Evolutionary conservation across 2,888 invertebrate species (phyloP).

Genomic region (Ectobius pallidus): DNA sequence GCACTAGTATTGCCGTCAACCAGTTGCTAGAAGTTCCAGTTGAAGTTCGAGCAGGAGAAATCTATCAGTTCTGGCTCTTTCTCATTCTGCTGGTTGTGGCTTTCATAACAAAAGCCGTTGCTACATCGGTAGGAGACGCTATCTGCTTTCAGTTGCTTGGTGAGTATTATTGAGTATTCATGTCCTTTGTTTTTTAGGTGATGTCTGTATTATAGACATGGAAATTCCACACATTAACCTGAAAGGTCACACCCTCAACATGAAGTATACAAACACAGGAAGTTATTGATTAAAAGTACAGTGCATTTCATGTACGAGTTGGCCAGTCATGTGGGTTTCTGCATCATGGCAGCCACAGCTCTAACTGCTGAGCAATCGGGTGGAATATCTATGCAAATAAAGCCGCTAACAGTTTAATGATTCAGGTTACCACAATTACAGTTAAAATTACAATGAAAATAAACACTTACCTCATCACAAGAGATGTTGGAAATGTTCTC

Average conservation of each 20-base stretch:
- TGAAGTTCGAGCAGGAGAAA: constrained; percentile 53
- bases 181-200: not conserved
- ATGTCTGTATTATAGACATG: not conserved
- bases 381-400: too few species aligned
- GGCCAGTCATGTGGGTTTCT: too few species aligned
- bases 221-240: not conserved
- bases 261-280: not conserved
- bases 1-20: not conserved
- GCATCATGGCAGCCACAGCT: too few species aligned
- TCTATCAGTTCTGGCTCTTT: constrained; percentile 79
- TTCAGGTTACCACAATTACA: too few species aligned
- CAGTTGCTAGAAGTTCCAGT: constrained; percentile 41
- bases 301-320: too few species aligned
- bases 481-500: not conserved
- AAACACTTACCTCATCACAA: not conserved
- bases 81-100: constrained; percentile 75
- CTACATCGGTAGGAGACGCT: constrained; percentile 88
- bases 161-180: constrained; percentile 49
- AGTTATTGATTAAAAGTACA: too few species aligned
- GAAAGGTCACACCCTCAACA: not conserved
- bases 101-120: constrained; percentile 85
- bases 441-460: not conserved
- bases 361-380: too few species aligned
- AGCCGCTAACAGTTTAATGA: too few species aligned
- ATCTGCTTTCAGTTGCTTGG: constrained; percentile 86